Evolutionary conservation across 2,888 invertebrate species (phyloP), one percentile per base, ranked within the genome.

Genomic region (Chrysomela aeneicollis): DNA sequence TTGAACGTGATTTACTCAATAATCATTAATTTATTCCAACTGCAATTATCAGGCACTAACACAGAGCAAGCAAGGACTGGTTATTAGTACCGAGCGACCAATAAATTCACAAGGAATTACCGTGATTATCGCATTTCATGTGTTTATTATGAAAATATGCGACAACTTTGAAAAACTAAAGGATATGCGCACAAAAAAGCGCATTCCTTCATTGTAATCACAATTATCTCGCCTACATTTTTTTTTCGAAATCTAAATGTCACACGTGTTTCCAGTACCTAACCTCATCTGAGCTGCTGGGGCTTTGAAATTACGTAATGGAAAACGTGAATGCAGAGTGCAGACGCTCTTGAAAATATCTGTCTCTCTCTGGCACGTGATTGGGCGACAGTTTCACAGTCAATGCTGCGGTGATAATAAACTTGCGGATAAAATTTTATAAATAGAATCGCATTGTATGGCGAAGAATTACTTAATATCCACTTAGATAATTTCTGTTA

Each of bases 211-310:
- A 53, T 30, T 30, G 49, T 55, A 66, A 59, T 67, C 61, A 66
- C 32, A 10, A 35, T 35, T 35, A 35, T 35, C 32, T 60, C 57
- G 58, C 52, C 61, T 60, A 57, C 53, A 69, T 72, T 72, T 71
- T 73, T 72, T 72, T 72, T 71, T 72, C 72, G 63, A 66, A 63
- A 61, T 63, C 68, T 73, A 78, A 78, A 78, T 78, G 77, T 77
- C 77, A 74, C 77, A 78, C 77, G 77, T 77, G 77, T 73, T 42
- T 75, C 75, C 57, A 59, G 64, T 26, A 6, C 3, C n/a, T 61
- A 63, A 60, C 62, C 54, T 57, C 46, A 17, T 37, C 46, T 61
- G 57, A 61, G 49, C 61, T 26, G 58, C 66, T 65, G 63, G 63
- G n/a, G n/a, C n/a, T n/a, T n/a, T n/a, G n/a, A 64, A 57, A 74